These are phyloP conservation scores for Yponomeuta sedellus DNA, from an alignment of 2,888 invertebrate genomes.

Conservation along the genomic window DNA sequence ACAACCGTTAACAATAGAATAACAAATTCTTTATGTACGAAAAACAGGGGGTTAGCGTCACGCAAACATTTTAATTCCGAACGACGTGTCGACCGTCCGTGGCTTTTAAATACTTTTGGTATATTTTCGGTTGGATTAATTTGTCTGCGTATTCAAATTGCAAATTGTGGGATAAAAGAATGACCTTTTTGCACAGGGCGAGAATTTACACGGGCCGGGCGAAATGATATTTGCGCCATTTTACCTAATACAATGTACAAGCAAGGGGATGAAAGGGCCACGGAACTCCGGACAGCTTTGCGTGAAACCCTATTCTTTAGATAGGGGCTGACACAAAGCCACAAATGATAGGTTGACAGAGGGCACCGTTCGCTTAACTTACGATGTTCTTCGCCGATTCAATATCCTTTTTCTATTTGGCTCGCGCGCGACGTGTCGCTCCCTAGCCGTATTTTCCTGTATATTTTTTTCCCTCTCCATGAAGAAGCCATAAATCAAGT, in stretches of 20 bases:
- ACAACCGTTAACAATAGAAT: too few relatives aligned
- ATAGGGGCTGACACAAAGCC: conserved; percentile 34
- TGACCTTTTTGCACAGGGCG: conserved; percentile 43
- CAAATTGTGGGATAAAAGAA: conserved; percentile 66
- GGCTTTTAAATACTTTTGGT: conserved; percentile 55
- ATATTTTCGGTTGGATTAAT: conserved; percentile 67
- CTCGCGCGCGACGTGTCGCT: conserved; percentile 24
- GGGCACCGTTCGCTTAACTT: conserved; percentile 52
- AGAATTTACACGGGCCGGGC: background rate
- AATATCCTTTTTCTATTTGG: conserved; percentile 64
- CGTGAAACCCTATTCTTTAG: conserved; percentile 12
- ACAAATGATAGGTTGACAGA: conserved; percentile 47
- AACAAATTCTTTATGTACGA: too few relatives aligned
- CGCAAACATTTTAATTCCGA: too few relatives aligned
- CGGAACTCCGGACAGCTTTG: conserved; percentile 10
- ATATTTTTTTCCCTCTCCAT: conserved; percentile 67
- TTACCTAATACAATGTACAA: background rate
- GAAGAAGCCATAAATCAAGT: conserved; percentile 74
- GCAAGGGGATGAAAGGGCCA: background rate
- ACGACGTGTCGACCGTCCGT: conserved; percentile 34
- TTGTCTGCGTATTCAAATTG: conserved; percentile 73
- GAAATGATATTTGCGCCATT: conserved; percentile 4
- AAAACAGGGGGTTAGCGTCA: too few relatives aligned
- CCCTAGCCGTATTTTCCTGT: conserved; percentile 53
- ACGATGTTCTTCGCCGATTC: conserved; percentile 53